Percentiles rank a stretch among this genome's conserved stretches.
Evolutionary conservation across 2,113 vertebrate species (phyloP).

Genomic region (Lutjanus erythropterus): DNA sequence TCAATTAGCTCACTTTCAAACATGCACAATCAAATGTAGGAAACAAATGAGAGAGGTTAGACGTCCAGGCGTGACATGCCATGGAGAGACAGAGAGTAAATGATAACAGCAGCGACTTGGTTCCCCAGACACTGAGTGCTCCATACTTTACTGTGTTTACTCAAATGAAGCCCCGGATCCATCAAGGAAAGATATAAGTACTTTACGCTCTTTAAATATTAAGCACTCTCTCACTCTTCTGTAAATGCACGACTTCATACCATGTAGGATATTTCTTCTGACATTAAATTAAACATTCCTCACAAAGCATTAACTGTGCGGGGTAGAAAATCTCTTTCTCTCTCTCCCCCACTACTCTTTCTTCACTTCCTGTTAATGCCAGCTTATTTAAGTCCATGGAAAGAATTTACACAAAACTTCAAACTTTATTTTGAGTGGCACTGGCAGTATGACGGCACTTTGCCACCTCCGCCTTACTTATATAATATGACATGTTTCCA

Average conservation of each 20-base stretch:
- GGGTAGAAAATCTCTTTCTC: constrained; percentile 31
- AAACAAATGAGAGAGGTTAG: constrained; percentile 18
- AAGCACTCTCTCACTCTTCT: constrained; percentile 40
- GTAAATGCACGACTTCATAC: constrained; percentile 52
- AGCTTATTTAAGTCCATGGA: constrained; percentile 17
- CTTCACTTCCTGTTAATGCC: constrained; percentile 25
- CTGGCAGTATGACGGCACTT: background rate
- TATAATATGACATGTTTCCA: constrained; percentile 23
- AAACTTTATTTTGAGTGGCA: constrained; percentile 2
- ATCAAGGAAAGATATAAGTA: constrained; percentile 70
- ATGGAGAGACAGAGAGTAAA: constrained; percentile 36
- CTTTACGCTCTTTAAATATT: constrained; percentile 70
- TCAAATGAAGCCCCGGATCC: constrained; percentile 60
- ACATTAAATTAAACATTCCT: constrained; percentile 74
- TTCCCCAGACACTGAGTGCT: constrained; percentile 4
- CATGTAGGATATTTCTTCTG: constrained; percentile 58
- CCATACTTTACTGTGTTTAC: constrained; percentile 57
- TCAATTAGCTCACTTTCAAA: constrained; percentile 42
- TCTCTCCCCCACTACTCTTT: background rate
- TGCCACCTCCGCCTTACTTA: background rate
- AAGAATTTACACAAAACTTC: background rate
- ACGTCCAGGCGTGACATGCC: constrained; percentile 27
- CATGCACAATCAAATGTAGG: constrained; percentile 11
- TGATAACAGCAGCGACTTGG: constrained; percentile 24
- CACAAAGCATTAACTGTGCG: constrained; percentile 40